phyloP scores from a whole-genome alignment of 2,888 invertebrate species.

The Mallateleia sp. region DNA sequence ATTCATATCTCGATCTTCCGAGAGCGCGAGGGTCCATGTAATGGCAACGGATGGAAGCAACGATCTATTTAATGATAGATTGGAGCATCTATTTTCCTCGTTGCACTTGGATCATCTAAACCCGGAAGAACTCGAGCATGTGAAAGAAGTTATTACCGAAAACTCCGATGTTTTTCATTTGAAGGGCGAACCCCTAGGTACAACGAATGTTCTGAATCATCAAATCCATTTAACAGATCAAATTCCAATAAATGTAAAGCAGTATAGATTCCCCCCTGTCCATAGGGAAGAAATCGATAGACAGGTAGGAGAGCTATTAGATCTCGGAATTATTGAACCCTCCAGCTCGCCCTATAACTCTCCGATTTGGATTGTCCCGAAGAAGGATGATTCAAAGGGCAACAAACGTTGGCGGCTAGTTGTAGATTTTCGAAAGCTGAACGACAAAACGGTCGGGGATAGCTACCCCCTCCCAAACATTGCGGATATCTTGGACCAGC shows the following conservation, averaged over 20 bases:
- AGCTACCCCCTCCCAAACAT: conserved; percentile 77
- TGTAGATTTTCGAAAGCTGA: conserved; percentile 56
- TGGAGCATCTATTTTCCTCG: background rate
- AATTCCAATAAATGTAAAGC: background rate
- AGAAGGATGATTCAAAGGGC: conserved; percentile 59
- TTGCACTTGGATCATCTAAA: background rate
- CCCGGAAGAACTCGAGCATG: background rate
- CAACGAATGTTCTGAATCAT: too few relatives aligned
- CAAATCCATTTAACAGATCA: too few relatives aligned
- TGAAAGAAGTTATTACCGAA: background rate
- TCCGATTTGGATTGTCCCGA: background rate
- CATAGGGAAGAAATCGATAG: conserved; percentile 37
- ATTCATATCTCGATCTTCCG: too few relatives aligned
- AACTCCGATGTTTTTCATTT: background rate
- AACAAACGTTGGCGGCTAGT: conserved; percentile 57
- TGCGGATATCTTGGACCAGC: conserved; percentile 78
- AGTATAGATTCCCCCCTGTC: conserved; percentile 36
- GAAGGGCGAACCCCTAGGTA: background rate
- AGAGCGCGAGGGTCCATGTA: background rate
- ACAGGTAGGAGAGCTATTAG: conserved; percentile 12
- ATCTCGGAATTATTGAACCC: background rate
- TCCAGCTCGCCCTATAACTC: background rate
- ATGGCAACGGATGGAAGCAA: too few relatives aligned
- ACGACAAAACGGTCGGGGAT: conserved; percentile 57
- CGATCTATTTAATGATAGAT: too few relatives aligned